Evolutionary conservation across 2,888 invertebrate genomes (phyloP).

Genomic region (Folsomia manolachei): DNA sequence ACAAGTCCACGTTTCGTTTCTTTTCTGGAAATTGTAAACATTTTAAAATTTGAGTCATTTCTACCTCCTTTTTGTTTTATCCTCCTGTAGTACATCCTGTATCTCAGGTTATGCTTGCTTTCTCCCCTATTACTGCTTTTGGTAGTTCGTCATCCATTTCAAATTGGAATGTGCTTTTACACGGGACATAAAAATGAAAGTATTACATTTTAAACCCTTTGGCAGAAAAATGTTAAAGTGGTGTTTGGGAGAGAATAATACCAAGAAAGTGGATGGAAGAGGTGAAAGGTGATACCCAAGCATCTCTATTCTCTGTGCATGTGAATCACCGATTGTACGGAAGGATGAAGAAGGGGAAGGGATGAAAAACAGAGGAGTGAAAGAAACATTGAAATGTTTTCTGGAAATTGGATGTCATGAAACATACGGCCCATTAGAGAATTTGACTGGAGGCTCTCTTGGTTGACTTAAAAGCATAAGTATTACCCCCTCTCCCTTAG

Average conservation of each 20-base stretch:
- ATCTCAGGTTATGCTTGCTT: no score
- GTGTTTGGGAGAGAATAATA: slow-evolving; percentile 1
- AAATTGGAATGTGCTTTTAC: not conserved
- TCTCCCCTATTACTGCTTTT: no score
- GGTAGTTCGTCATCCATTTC: not conserved
- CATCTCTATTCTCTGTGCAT: no score
- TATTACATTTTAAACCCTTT: not conserved
- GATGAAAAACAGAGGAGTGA: not conserved
- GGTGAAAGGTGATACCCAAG: not conserved
- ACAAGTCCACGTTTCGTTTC: not conserved
- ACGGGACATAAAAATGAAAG: not conserved
- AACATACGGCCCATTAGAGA: slow-evolving; percentile 47
- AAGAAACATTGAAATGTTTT: slow-evolving; percentile 28
- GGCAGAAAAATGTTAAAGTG: not conserved
- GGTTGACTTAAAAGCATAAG: slow-evolving; percentile 20
- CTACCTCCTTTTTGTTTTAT: no score
- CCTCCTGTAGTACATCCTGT: no score
- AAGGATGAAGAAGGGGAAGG: not conserved
- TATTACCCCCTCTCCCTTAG: not conserved
- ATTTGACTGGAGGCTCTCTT: slow-evolving; percentile 40
- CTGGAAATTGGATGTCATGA: slow-evolving; percentile 42
- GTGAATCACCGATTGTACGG: no score
- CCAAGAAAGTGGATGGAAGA: not conserved
- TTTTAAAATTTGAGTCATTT: not conserved
- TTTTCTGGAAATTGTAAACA: not conserved